Evolutionary conservation across 2,113 vertebrate genomes (phyloP), one percentile per base, ranked within the genome.

Genomic region (Psettodes erumei): DNA sequence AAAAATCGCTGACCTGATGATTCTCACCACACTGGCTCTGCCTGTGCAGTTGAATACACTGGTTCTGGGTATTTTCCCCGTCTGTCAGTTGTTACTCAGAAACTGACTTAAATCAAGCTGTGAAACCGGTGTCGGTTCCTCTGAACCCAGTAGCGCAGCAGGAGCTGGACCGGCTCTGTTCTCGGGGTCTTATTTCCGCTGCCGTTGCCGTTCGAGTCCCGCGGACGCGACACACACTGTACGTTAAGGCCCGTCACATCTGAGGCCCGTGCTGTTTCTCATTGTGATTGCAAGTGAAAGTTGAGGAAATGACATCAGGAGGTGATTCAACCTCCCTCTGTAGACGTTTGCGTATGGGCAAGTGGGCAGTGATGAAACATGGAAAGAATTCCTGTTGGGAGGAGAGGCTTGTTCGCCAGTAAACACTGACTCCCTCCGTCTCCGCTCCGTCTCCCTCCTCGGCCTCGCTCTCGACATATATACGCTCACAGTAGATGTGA

Each of bases 301-400:
- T 86, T 75, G 60, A 90, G 91, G 86, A 90, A 91, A 90, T 91
- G 54, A 93, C 89, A 87, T 89, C 88, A 90, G 78, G 77, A 90
- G 85, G 81, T 74, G 90, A 86, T 86, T 84, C 85, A 85, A 8
- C 51, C 80, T 72, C 72, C 55, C 80, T 84, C 70, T 61, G 19
- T 66, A 72, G 75, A 87, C 77, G 10, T 78, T 84, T 77, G 85
- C 55, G 67, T 76, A 79, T 66, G 85, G 85, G 75, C 82, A 83
- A 86, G 80, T 55, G 75, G 78, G 88, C 86, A 71, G 78, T 93
- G 92, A 93, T 86, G 87, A 89, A 93, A 91, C 88, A 79, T 69
- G 92, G 91, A 93, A 92, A 90, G 90, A 93, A 93, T 92, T 89
- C 79, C 76, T 88, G 79, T 85, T 89, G 86, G 85, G 86, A 92